Evolutionary conservation across 2,888 invertebrate species (phyloP).

Genomic region (Latheticus oryzae): DNA sequence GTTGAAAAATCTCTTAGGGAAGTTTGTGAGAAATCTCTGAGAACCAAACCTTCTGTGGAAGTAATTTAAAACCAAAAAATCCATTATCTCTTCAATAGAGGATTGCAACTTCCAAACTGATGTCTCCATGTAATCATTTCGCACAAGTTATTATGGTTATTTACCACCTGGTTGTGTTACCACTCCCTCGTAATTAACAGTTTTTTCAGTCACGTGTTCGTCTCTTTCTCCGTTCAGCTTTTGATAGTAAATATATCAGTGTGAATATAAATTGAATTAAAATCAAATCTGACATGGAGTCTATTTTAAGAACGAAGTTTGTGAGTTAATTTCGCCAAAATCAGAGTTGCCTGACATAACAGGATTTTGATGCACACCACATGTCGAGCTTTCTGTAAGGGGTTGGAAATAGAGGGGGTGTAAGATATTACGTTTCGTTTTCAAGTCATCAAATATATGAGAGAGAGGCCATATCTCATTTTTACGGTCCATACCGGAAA

Average conservation of each 20-base stretch:
- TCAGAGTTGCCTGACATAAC: conserved; percentile 16
- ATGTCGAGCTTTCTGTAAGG: conserved; percentile 13
- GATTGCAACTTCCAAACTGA: no score
- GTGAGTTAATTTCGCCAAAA: conserved; percentile 25
- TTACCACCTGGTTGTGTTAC: conserved; percentile 13
- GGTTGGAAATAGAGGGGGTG: no score
- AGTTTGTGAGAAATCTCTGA: no score
- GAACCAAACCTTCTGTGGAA: no score
- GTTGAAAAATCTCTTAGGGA: no score
- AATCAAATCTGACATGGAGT: conserved; percentile 16
- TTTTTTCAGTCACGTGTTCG: conserved; percentile 23
- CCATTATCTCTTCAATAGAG: no score
- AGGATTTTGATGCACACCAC: conserved; percentile 30
- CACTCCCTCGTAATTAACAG: conserved; percentile 30
- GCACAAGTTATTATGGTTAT: no score
- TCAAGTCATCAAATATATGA: conserved; percentile 32
- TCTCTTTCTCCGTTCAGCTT: conserved; percentile 22
- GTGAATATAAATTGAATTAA: conserved; percentile 23
- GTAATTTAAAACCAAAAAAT: no score
- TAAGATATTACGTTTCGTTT: conserved; percentile 36
- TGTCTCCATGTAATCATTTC: no score
- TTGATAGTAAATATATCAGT: conserved; percentile 5
- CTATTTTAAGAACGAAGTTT: conserved; percentile 19
- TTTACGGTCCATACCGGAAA: conserved; percentile 59
- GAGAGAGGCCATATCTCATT: conserved; percentile 48